These are phyloP conservation scores for Meganola albula DNA, from an alignment of 2,888 invertebrate species.

Conservation along the genomic window DNA sequence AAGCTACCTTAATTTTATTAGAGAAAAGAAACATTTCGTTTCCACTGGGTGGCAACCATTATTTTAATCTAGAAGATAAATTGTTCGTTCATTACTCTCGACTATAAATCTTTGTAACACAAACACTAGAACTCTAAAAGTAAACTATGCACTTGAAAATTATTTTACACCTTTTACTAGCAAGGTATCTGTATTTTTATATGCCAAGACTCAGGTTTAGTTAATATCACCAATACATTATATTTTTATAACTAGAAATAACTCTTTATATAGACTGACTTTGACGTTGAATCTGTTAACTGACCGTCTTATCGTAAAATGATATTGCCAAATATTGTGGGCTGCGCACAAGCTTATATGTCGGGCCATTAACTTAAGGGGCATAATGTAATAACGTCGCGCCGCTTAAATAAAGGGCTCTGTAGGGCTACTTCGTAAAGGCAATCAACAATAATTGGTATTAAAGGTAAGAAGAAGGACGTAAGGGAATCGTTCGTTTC, in stretches of 20 bases:
- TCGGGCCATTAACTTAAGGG: conserved; percentile 19
- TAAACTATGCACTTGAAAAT: no score
- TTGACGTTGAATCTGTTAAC: no score
- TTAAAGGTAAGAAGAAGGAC: not conserved
- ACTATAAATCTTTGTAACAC: conserved; percentile 29
- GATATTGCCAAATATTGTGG: conserved; percentile 5
- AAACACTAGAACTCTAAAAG: conserved; percentile 16
- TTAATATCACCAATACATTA: no score
- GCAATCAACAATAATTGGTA: conserved; percentile 5
- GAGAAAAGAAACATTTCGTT: conserved; percentile 28
- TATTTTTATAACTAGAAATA: no score
- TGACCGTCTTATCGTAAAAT: no score
- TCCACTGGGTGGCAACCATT: conserved; percentile 28
- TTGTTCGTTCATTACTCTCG: conserved; percentile 33
- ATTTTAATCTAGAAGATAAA: conserved; percentile 39
- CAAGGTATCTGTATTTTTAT: no score
- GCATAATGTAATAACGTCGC: conserved; percentile 16
- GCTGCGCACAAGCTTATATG: conserved; percentile 8
- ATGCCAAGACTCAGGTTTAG: no score
- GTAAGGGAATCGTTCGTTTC: no score
- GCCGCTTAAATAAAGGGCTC: conserved; percentile 16
- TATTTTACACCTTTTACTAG: no score
- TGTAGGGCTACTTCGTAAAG: conserved; percentile 4
- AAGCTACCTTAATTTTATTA: conserved; percentile 7
- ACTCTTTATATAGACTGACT: no score